Base-by-base conservation (phyloP, 2,888 invertebrate genomes). In the Hyppa rectilinea region DNA sequence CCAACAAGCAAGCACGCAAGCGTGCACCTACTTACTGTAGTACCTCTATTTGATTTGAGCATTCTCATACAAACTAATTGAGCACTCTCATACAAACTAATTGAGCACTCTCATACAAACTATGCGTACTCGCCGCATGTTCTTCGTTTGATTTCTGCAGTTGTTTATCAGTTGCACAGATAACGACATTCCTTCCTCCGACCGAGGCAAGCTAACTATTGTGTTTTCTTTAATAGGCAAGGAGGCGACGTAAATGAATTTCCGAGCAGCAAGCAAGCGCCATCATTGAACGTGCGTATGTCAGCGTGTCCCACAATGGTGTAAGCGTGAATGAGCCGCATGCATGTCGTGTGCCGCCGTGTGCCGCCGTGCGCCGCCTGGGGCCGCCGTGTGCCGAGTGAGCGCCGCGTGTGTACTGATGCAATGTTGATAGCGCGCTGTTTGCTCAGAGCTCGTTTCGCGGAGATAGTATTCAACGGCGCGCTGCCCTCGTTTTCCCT, bases 401-500 rank as follows among this genome's bases (percentile, higher is more conserved):
- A 38, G 73, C 40, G 75, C 34, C 49, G 45, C 56, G 9, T 23
- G 85, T 85, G 77, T 82, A 80, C 80, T 85, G 85, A 85, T 85
- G 85, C 71, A 85, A 85, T 85, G 86, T 81, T 81, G 85, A 85
- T 85, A 85, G 80, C 67, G 64, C 45, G 45, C 64, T 82, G 84
- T 83, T 82, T 84, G 77, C 74, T 56, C 38, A 59, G 63, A 29
- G 34, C 61, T 45, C 69, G 58, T 58, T 61, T 31, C 52, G 63
- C 70, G n/a, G 38, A 60, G 63, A 70, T 76, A 59, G 52, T 55
- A 80, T 74, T 83, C 78, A 72, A 71, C 58, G 55, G 49, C 40
- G 36, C 59, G 38, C 50, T 83, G 81, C 50, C 71, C 83, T 63
- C 72, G 40, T 81, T 83, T 74, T 55, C 6, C 34, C 10, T 68